Conservation (phyloP, 2,888 invertebrate species). For the Phortica okadai region DNA sequence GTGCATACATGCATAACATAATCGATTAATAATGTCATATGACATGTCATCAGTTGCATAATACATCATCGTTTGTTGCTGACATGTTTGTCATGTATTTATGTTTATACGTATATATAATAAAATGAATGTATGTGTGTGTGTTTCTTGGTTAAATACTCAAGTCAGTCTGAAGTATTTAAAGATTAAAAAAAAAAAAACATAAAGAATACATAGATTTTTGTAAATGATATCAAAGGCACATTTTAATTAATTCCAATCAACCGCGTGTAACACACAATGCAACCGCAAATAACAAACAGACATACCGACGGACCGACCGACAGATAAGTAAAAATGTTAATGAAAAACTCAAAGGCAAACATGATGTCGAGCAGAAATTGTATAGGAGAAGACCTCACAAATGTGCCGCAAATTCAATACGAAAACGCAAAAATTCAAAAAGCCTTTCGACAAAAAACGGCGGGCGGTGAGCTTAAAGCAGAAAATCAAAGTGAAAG, state of each 20-base stretch:
- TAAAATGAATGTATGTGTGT: too few relatives aligned
- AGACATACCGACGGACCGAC: neutral
- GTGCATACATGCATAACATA: conserved; percentile 17
- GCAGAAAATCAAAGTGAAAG: conserved; percentile 18
- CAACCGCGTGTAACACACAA: conserved; percentile 13
- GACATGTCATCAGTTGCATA: conserved; percentile 17
- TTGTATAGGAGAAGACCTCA: neutral
- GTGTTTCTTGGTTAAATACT: neutral
- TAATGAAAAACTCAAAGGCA: conserved; percentile 40
- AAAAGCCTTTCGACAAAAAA: neutral
- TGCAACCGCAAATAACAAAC: neutral
- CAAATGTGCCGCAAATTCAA: neutral
- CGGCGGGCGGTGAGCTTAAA: too few relatives aligned
- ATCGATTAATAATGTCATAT: conserved; percentile 20
- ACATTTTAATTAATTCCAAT: conserved; percentile 64
- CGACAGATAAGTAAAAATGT: conserved; percentile 36
- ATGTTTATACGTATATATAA: neutral
- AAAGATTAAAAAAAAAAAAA: neutral
- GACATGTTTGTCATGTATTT: neutral
- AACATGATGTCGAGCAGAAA: neutral
- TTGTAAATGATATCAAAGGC: conserved; percentile 60
- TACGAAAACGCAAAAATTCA: conserved; percentile 51
- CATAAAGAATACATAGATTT: neutral
- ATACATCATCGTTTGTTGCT: conserved; percentile 15
- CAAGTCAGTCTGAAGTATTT: neutral